Evolutionary conservation across 2,888 invertebrate species (phyloP).

Genomic region (Germaria angustata): DNA sequence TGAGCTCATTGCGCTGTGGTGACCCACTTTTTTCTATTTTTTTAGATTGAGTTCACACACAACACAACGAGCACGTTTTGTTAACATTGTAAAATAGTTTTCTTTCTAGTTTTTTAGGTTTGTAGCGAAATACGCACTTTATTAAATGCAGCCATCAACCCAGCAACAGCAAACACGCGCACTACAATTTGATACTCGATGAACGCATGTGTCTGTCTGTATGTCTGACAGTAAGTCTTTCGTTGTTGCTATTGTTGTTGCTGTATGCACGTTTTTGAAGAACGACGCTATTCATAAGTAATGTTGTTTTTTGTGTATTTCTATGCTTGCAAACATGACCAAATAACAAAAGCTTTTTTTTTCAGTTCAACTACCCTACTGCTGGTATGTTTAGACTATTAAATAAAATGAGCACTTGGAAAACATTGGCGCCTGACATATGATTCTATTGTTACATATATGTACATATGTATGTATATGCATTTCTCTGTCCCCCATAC

Average conservation of each 20-base stretch:
- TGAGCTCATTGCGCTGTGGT: conserved; percentile 65
- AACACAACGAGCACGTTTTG: background rate
- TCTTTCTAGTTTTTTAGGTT: conserved; percentile 36
- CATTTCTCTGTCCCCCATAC: background rate
- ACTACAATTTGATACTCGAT: conserved; percentile 33
- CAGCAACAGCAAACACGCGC: conserved; percentile 27
- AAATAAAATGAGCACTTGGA: background rate
- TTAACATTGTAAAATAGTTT: conserved; percentile 43
- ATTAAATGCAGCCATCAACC: conserved; percentile 43
- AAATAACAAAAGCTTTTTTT: conserved; percentile 1
- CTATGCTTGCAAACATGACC: conserved; percentile 22
- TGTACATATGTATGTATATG: background rate
- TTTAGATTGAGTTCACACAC: conserved; percentile 48
- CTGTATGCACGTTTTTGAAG: background rate
- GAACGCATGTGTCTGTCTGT: conserved; percentile 23
- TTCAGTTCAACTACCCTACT: conserved; percentile 8
- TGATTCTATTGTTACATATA: too few relatives aligned
- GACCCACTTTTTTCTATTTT: conserved; percentile 55
- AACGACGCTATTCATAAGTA: too few relatives aligned
- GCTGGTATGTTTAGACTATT: background rate
- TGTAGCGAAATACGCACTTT: conserved; percentile 44
- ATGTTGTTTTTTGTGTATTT: background rate
- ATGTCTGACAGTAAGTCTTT: background rate
- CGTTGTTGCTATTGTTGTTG: too few relatives aligned
- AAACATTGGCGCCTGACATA: too few relatives aligned